Base-by-base conservation (phyloP, 2,113 vertebrate genomes). In the Oxyruncus cristatus region DNA sequence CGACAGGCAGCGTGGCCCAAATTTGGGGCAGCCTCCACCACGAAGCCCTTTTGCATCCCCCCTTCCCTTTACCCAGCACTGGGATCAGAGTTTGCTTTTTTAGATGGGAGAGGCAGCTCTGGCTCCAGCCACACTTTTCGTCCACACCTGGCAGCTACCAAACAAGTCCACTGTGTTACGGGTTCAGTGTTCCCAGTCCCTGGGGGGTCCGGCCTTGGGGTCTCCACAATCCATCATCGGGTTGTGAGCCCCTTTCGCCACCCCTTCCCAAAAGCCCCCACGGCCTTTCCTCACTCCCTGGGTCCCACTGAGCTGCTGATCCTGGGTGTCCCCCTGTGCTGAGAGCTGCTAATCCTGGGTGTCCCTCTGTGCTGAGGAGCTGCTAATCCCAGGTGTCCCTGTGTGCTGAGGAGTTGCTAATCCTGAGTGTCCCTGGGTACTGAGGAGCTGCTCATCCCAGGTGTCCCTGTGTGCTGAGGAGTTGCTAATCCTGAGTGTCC, bases 1-100 rank as follows among this genome's bases (percentile, higher is more conserved):
- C 20, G 58, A 24, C 15, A 6, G 22, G 26, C 33, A 42, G 5
- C 0, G 0, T 30, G 30, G 2, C 20, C 53, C 23, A 47, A 22
- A 65, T 37, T 8, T 23, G n/a, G 20, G 56, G 23, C 30, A 74
- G 27, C 30, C 28, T 46, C 42, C 39, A 39, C 37, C 13, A 1
- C 0, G 0, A 47, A 75, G 5, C 7, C 7, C 2, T 47, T 68
- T 33, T 7, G 3, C 8, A 16, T n/a, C 22, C 37, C 19, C 14
- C 13, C 11, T 47, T 47, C 15, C 50, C 39, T 76, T 59, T 5
- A 12, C 30, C 33, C 27, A 28, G 5, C 24, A 6, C 4, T 14
- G 7, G 5, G 5, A 19, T n/a, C n/a, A 41, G 28, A 65, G 62
- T 12, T 12, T 55, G 14, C 15, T 59, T 16, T 42, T 76, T 20